Evolutionary conservation across 2,113 vertebrate genomes (phyloP).

Genomic region (Microtus richardsoni): DNA sequence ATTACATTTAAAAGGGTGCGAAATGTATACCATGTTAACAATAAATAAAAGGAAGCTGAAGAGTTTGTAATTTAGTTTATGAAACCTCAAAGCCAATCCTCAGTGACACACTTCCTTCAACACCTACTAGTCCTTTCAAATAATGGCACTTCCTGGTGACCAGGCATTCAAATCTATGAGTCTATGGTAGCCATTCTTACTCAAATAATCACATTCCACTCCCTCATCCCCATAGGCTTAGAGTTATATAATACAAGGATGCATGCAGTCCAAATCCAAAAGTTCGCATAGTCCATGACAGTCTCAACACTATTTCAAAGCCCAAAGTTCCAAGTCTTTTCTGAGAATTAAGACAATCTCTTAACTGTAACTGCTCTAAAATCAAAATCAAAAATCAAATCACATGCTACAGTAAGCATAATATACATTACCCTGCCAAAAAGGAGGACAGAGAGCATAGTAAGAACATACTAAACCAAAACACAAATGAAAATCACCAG

Average conservation of each 20-base stretch:
- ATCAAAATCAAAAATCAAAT: background rate
- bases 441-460: background rate
- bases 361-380: background rate
- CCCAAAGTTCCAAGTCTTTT: background rate
- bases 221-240: background rate
- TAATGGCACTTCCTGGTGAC: background rate
- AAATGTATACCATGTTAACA: background rate
- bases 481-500: background rate
- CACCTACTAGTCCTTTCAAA: background rate
- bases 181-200: background rate
- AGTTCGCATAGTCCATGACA: background rate
- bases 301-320: background rate
- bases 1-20: background rate
- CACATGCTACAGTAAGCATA: background rate
- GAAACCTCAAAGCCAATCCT: background rate
- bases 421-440: background rate
- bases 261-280: background rate
- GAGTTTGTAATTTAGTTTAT: background rate
- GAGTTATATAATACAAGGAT: background rate
- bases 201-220: background rate
- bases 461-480: background rate
- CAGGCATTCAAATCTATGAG: background rate
- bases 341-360: background rate
- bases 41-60: background rate
- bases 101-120: background rate